These are phyloP conservation scores for Oreochromis niloticus DNA, from an alignment of 2,113 vertebrate genomes.

Conservation along the genomic window DNA sequence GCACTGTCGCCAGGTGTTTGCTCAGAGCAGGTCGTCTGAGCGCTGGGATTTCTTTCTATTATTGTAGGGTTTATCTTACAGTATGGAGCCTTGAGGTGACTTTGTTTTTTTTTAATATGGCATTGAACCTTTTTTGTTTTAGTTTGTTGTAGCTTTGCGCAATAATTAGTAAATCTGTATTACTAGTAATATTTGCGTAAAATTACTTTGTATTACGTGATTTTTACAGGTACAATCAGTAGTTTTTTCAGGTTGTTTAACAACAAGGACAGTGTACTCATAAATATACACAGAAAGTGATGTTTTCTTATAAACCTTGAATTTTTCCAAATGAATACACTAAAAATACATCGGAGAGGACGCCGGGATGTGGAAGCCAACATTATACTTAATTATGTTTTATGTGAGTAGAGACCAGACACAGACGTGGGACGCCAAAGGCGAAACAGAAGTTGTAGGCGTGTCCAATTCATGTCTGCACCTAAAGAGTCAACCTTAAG, in stretches of 20 bases:
- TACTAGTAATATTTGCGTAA: neutral
- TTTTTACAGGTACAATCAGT: neutral
- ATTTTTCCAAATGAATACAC: neutral
- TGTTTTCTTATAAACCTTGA: neutral
- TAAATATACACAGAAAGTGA: neutral
- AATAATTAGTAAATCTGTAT: neutral
- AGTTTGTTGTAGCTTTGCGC: neutral
- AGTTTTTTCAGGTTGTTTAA: neutral
- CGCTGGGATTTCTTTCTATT: neutral
- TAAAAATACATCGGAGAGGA: neutral
- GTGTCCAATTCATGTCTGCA: neutral
- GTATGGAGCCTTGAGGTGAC: neutral
- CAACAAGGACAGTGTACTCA: neutral
- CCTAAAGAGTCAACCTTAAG: neutral
- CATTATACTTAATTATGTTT: neutral
- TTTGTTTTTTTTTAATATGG: neutral
- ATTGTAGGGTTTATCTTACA: neutral
- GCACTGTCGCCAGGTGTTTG: neutral
- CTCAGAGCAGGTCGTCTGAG: neutral
- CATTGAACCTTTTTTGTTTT: neutral
- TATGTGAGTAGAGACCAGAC: neutral
- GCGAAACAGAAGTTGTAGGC: neutral
- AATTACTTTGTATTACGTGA: neutral
- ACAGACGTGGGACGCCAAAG: neutral
- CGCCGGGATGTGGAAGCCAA: accelerated